Evolutionary conservation across 2,113 vertebrate genomes (phyloP).

Genomic region (Anas platyrhynchos): DNA sequence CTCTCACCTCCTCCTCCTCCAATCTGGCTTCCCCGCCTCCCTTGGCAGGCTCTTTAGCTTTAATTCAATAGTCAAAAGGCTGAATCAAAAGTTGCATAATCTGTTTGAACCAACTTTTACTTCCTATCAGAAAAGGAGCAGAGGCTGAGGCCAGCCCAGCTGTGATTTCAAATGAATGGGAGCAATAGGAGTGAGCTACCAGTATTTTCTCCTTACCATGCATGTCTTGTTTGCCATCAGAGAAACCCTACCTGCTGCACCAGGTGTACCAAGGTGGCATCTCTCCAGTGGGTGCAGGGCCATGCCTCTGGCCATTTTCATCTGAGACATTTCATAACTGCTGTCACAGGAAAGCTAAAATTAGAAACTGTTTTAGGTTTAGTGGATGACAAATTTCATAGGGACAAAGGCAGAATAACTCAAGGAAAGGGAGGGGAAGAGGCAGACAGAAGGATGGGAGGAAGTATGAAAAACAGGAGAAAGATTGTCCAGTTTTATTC

Average conservation of each 20-base stretch:
- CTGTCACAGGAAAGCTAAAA: background rate
- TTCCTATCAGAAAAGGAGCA: slow-evolving; percentile 2
- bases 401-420: background rate
- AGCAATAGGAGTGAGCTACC: background rate
- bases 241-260: rapidly evolving
- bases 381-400: background rate
- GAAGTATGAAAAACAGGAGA: background rate
- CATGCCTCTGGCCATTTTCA: background rate
- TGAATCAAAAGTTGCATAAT: slow-evolving; percentile 82
- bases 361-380: background rate
- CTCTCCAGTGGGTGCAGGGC: rapidly evolving
- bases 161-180: background rate
- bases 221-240: background rate
- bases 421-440: background rate
- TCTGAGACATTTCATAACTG: background rate
- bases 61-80: slow-evolving; percentile 82
- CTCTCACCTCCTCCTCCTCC: slow-evolving; percentile 86
- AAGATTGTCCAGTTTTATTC: background rate
- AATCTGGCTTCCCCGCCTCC: slow-evolving; percentile 84
- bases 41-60: slow-evolving; percentile 81
- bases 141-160: background rate
- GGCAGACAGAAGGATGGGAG: background rate
- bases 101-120: slow-evolving; percentile 77
- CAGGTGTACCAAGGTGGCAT: background rate
- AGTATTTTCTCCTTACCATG: rapidly evolving